Base-by-base conservation (phyloP, 2,113 vertebrate species). In the Myocastor coypus region DNA sequence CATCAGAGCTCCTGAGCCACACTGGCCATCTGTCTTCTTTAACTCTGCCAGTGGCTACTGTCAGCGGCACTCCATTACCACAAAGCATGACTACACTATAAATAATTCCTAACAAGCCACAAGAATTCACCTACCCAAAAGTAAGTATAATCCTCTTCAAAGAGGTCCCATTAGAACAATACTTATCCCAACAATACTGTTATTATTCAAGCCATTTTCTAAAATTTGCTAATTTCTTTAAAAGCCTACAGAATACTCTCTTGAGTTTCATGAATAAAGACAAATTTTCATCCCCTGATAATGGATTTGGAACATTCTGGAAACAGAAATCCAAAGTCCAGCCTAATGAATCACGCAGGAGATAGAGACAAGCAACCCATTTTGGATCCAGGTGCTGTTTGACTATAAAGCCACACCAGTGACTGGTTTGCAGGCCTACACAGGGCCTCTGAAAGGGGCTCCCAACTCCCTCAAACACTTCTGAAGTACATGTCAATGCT, bases 311-410 rank as follows among this genome's bases (percentile, higher is more conserved):
- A 68, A 84, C 90, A 80, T 83, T 94, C 64, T 61, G 34, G 73
- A 89, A 86, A 86, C 20, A 90, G 50, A 94, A 90, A 73, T 42
- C 94, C 78, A 69, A 90, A 90, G 59, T n/a, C 61, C 82, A 50
- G 10, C 24, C 40, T 83, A 20, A 57, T 12, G 37, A 78, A 78
- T 22, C 80, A 86, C 12, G 17, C 52, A 46, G 52, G 24, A 66
- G 34, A 66, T 46, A 0, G 26, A 93, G 59, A 69, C 16, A 52
- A 1, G 11, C 0, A 37, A 46, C 7, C 20, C 59, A 61, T 37
- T 9, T 8, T 34, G 19, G 42, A 52, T 66, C 32, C 59, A 81
- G 50, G 26, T 71, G 50, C 59, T 19, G 77, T 69, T 37, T 63
- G 55, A 55, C 34, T 59, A 20, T 68, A 63, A 75, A 86, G 78